Evolutionary conservation across 2,888 invertebrate genomes (phyloP).

Genomic region (Harpalus rubripes): DNA sequence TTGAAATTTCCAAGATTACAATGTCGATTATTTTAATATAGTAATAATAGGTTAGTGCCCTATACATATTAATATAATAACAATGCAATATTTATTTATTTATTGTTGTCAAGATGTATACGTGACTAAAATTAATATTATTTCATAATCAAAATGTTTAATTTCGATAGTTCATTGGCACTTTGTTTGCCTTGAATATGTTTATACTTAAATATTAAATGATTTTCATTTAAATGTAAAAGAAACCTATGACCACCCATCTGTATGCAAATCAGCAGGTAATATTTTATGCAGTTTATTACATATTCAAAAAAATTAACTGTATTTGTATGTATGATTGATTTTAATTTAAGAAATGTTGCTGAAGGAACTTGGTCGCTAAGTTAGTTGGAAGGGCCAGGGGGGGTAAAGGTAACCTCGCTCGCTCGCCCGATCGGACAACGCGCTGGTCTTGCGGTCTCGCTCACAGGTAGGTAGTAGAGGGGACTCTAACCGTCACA

Average conservation of each 20-base stretch:
- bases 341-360: conserved; percentile 19
- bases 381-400: background rate
- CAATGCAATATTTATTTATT: background rate
- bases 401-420: conserved; percentile 9
- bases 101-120: background rate
- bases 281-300: background rate
- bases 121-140: conserved; percentile 13
- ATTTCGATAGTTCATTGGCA: conserved; percentile 22
- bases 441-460: background rate
- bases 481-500: conserved; percentile 53
- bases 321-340: conserved; percentile 17
- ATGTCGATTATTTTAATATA: background rate
- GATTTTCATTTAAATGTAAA: conserved; percentile 17
- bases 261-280: background rate
- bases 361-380: background rate
- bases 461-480: background rate
- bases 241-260: conserved; percentile 26
- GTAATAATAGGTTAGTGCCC: background rate
- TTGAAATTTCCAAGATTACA: background rate
- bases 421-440: background rate
- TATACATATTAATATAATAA: background rate
- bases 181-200: conserved; percentile 3
- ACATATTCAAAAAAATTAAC: background rate
- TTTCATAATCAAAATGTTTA: conserved; percentile 12
- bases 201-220: conserved; percentile 17